These are phyloP conservation scores for Leucopsar rothschildi DNA, from an alignment of 2,113 vertebrate species.

Conservation along the genomic window DNA sequence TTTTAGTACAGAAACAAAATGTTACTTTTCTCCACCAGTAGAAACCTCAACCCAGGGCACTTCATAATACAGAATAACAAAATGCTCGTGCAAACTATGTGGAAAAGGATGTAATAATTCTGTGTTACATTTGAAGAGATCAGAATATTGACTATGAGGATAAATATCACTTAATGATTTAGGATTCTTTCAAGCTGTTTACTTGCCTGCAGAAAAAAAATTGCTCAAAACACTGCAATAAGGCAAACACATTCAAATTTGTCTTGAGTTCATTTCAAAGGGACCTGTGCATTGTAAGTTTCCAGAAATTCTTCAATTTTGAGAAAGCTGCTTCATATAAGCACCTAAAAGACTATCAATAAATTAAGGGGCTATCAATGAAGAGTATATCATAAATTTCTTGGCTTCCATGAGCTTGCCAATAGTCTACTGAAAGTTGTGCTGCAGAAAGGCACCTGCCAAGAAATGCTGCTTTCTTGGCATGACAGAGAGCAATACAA, in stretches of 20 bases:
- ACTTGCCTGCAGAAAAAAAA: neutral
- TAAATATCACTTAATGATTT: neutral
- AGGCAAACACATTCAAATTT: neutral
- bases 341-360: accelerated
- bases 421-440: neutral
- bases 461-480: neutral
- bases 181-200: neutral
- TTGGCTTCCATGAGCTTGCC: neutral
- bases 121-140: neutral
- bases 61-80: neutral
- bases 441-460: neutral
- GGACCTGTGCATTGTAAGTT: neutral
- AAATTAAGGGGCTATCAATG: neutral
- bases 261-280: neutral
- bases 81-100: neutral
- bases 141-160: neutral
- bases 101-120: neutral
- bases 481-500: neutral
- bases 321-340: neutral
- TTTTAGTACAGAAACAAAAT: neutral
- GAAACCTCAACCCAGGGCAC: neutral
- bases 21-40: neutral
- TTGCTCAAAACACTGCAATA: neutral
- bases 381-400: neutral
- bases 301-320: neutral